Conservation (phyloP, 2,888 invertebrate genomes). For the Papilio gigon region DNA sequence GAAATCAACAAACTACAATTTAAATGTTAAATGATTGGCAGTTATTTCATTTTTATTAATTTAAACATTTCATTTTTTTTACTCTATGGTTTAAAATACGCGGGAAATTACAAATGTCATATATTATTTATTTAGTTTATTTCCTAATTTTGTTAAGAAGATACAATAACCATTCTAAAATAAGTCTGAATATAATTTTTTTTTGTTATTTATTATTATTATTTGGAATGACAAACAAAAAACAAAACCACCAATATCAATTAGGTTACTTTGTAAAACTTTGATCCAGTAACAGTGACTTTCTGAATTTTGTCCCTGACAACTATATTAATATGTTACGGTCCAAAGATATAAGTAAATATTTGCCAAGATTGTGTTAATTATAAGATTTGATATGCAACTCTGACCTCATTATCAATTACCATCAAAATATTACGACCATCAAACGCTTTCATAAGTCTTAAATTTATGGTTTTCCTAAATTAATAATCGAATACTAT, state of each 20-base stretch:
- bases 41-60: slow-evolving; percentile 16
- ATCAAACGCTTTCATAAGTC: no score
- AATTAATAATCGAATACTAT: no score
- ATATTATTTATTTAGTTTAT: neutral
- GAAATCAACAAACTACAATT: neutral
- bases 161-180: no score
- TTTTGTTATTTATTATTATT: no score
- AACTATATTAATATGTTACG: neutral
- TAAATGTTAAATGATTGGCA: neutral
- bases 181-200: no score
- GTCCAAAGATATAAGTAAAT: neutral
- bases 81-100: neutral
- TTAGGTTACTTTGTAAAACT: no score
- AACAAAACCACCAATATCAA: no score
- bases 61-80: neutral
- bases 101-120: slow-evolving; percentile 24
- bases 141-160: no score
- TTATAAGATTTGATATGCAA: neutral
- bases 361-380: slow-evolving; percentile 11
- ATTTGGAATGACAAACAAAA: no score
- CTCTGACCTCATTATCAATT: neutral
- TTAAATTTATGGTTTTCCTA: no score
- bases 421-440: neutral
- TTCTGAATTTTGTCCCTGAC: neutral
- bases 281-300: neutral